Base-by-base conservation (phyloP, 2,888 invertebrate genomes). In the Leucozona laternaria region DNA sequence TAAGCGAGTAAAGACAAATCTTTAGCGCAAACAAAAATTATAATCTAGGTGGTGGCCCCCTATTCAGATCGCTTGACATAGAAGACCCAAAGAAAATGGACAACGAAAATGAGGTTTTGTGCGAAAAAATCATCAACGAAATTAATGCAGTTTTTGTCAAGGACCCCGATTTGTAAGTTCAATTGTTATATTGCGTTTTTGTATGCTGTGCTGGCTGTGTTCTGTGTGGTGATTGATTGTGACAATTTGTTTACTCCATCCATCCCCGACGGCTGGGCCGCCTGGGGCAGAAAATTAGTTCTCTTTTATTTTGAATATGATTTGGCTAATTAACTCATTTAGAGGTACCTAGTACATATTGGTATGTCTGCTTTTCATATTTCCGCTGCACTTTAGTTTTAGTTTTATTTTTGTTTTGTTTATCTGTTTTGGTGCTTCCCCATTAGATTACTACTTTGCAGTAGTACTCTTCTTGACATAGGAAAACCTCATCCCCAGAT, bases 91-190 rank as follows among this genome's bases (percentile, higher is more conserved):
- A 53, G 31, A 79, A 86, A 72, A 87, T 88, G 17, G 96, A 91
- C 77, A 92, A 92, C 90, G 95, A 96, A 91, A 95, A 94, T 90
- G 95, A 94, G 91, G 95, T 96, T 73, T 94, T 97, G 88, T 96
- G 96, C 79, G 96, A 97, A 91, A 96, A 96, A 94, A 97, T 97
- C 90, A 94, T 97, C 88, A 94, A 94, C 89, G 97, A 97, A 90
- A 94, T 97, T 88, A 95, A 96, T 91, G 95, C 94, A 89, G 95
- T 96, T 89, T 94, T 97, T 90, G 94, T 94, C 89, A 96, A 95
- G 93, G 96, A 97, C 92, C 93, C 94, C 88, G 94, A 95, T 92
- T 93, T 97, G 97, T 97, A 94, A 96, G 96, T 90, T 89, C 68
- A 45, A 34, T 66, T 66, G 15, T 31, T 48, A 70, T 88, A 78